Evolutionary conservation across 2,888 invertebrate species (phyloP), one percentile per base, ranked within the genome.

Genomic region (Stramonita haemastoma): DNA sequence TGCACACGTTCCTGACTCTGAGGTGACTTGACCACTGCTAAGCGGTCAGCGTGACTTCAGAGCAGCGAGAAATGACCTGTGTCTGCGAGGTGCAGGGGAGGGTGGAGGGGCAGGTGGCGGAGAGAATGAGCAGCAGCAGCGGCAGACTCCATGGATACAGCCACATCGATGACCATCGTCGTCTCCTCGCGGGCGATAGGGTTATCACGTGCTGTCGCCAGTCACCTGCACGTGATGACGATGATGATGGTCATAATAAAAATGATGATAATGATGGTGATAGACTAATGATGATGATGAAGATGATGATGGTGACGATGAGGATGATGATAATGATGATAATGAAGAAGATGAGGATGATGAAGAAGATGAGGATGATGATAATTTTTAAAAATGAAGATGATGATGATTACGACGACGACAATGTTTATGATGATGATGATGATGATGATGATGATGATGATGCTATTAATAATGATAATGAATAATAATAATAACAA

Each of bases 91-190:
- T 19, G 26, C 36, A 36, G 22, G 81, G 36, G 81, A 83, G 22
- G 81, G 29, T 32, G 4, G 60, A 66, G 11, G 60, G 86, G 34
- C 86, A 32, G 13, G 66, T 32, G 32, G 34, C 60, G 34, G 32
- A 66, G 66, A 86, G 34, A 66, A 86, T 86, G 5, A 85, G 57
- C 57, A 86, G 86, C 60, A 86, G 66, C 66, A 86, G 81, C 34
- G 34, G 86, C 66, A 66, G 86, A 86, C 86, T 86, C 86, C 86
- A 86, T 86, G 86, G 66, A 66, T 66, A 15, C 86, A 60, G 86
- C 86, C 86, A 26, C 86, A 86, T 86, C 13, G 57, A 86, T 60
- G 86, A 34, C 34, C 86, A 86, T 86, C 26, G 60, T 86, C 86
- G 26, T 29, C 5, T n/a, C 57, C 84, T 2, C 57, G 57, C 36